Percentiles rank a stretch among this genome's conserved stretches.
Evolutionary conservation across 2,113 vertebrate species (phyloP).

Genomic region (Chloropsis cyanopogon): DNA sequence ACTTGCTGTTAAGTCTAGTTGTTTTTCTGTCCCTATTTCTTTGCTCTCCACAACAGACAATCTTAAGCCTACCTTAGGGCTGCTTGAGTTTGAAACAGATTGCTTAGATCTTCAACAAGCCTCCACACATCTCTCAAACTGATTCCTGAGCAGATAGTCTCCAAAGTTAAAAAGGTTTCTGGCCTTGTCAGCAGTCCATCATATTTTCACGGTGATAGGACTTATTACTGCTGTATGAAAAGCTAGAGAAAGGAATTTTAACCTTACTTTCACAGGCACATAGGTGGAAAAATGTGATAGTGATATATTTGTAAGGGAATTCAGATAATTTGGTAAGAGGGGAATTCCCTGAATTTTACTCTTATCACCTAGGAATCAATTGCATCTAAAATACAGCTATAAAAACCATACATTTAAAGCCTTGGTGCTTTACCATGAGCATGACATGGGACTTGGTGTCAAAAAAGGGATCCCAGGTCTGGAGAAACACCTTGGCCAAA

Average conservation of each 20-base stretch:
- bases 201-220: neutral
- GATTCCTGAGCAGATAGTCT: neutral
- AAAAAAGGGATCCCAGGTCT: neutral
- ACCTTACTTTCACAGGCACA: neutral
- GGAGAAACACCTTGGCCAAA: neutral
- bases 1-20: neutral
- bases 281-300: neutral
- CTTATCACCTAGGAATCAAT: neutral
- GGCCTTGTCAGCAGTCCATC: neutral
- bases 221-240: neutral
- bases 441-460: neutral
- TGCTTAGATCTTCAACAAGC: neutral
- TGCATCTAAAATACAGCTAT: neutral
- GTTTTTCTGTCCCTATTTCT: neutral
- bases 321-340: neutral
- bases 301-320: neutral
- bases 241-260: neutral
- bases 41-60: neutral
- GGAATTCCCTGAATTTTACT: neutral
- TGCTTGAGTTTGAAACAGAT: neutral
- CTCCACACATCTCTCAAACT: neutral
- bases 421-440: rapidly evolving
- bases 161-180: neutral
- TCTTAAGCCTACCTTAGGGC: neutral
- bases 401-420: neutral